These are phyloP conservation scores for Archivesica marissinica DNA, from an alignment of 1,140 invertebrate species.

Conservation along the genomic window DNA sequence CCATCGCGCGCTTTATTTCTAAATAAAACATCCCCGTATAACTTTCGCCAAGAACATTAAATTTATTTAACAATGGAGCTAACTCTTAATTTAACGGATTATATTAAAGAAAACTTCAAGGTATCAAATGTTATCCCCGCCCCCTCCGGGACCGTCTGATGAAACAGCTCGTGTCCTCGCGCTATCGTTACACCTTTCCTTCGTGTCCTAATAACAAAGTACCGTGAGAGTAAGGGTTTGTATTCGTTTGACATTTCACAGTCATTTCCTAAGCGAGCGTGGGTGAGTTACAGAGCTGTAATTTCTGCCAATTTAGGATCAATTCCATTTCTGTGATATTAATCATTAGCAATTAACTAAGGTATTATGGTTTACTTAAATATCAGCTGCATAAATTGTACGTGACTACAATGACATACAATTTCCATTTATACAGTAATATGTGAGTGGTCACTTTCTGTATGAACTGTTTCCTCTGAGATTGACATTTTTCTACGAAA, in stretches of 20 bases:
- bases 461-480: no score
- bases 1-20: conserved; percentile 39
- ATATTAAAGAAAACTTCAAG: conserved; percentile 6
- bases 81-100: conserved; percentile 36
- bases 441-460: conserved; percentile 26
- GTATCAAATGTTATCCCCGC: conserved; percentile 25
- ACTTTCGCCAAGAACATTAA: conserved; percentile 51
- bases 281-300: not conserved
- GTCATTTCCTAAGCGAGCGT: conserved; percentile 40
- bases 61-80: conserved; percentile 54
- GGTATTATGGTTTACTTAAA: conserved; percentile 47
- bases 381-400: conserved; percentile 38
- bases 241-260: conserved; percentile 51
- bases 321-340: conserved; percentile 33
- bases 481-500: no score
- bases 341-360: conserved; percentile 57
- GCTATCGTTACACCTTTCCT: conserved; percentile 17
- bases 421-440: conserved; percentile 9
- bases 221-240: conserved; percentile 2
- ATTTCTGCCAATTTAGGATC: conserved; percentile 52
- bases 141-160: not conserved
- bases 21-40: conserved; percentile 32
- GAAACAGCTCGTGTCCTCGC: conserved; percentile 1
- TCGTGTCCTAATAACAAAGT: conserved; percentile 45
- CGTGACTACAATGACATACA: not conserved